Evolutionary conservation across 2,888 invertebrate genomes (phyloP).

Genomic region (Drosophila anceps): DNA sequence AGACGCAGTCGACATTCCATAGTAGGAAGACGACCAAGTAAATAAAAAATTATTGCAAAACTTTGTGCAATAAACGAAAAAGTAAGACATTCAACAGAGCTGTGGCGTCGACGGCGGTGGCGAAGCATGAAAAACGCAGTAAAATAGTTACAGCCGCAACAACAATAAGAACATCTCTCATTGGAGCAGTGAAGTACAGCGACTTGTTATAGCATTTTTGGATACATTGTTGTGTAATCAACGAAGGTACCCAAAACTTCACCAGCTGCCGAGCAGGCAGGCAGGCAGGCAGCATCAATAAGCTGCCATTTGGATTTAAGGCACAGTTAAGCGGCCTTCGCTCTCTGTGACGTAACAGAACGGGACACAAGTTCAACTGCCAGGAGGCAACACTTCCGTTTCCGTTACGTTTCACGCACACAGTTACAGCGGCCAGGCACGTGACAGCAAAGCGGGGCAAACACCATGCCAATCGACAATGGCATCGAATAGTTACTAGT

Average conservation of each 20-base stretch:
- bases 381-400: slow-evolving; percentile 56
- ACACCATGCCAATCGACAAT: slow-evolving; percentile 29
- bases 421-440: slow-evolving; percentile 28
- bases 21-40: slow-evolving; percentile 52
- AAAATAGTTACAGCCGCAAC: slow-evolving; percentile 64
- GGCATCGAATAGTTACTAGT: slow-evolving; percentile 17
- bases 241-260: slow-evolving; percentile 51
- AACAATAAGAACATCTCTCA: slow-evolving; percentile 25
- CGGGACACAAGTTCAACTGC: slow-evolving; percentile 44
- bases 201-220: slow-evolving; percentile 24
- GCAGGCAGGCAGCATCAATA: slow-evolving; percentile 43
- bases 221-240: slow-evolving; percentile 71
- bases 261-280: slow-evolving; percentile 14
- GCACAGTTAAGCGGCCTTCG: slow-evolving; percentile 54
- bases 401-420: slow-evolving; percentile 54
- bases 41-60: slow-evolving; percentile 80
- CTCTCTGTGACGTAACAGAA: slow-evolving; percentile 16
- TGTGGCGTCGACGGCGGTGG: slow-evolving; percentile 50
- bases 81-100: slow-evolving; percentile 68
- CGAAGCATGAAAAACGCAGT: slow-evolving; percentile 73
- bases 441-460: slow-evolving; percentile 46
- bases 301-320: slow-evolving; percentile 60
- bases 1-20: slow-evolving; percentile 37
- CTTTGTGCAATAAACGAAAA: slow-evolving; percentile 77
- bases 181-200: slow-evolving; percentile 25